phyloP scores from a whole-genome alignment of 2,113 vertebrate species.

The Taurulus bubalis region DNA sequence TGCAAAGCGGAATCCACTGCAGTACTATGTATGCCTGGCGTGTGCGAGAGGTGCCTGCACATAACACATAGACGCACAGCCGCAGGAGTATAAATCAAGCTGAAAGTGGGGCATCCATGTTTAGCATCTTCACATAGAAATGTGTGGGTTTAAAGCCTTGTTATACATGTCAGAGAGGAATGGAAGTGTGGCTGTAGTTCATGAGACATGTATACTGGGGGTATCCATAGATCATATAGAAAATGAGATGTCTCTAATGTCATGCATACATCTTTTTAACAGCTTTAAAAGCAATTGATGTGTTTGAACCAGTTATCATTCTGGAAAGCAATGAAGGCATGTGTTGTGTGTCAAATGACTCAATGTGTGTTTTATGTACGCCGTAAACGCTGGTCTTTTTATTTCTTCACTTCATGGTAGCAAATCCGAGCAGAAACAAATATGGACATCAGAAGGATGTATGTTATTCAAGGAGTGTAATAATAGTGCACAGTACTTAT shows the following conservation, averaged over 20 bases:
- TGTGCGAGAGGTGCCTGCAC: background rate
- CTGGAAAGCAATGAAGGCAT: background rate
- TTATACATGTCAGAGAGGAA: conserved; percentile 1
- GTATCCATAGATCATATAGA: background rate
- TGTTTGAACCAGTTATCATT: background rate
- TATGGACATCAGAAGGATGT: conserved; percentile 7
- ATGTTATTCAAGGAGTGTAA: background rate
- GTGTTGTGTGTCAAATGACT: background rate
- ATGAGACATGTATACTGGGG: background rate
- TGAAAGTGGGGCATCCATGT: conserved; percentile 44
- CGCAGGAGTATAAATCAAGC: background rate
- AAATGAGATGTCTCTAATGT: background rate
- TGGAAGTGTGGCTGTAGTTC: background rate
- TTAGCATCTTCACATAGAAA: conserved; percentile 3
- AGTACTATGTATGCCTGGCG: background rate
- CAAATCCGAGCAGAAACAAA: conserved; percentile 10
- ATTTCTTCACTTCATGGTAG: background rate
- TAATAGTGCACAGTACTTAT: conserved; percentile 10
- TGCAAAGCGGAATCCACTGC: background rate
- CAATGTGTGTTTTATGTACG: background rate
- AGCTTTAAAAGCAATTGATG: conserved; percentile 2
- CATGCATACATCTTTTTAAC: background rate
- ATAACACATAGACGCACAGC: background rate
- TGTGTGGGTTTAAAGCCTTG: conserved; percentile 23
- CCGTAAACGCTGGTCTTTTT: background rate